Base-by-base conservation (phyloP, 2,797 vertebrate species). In the Spinibarbus caldwelli region DNA sequence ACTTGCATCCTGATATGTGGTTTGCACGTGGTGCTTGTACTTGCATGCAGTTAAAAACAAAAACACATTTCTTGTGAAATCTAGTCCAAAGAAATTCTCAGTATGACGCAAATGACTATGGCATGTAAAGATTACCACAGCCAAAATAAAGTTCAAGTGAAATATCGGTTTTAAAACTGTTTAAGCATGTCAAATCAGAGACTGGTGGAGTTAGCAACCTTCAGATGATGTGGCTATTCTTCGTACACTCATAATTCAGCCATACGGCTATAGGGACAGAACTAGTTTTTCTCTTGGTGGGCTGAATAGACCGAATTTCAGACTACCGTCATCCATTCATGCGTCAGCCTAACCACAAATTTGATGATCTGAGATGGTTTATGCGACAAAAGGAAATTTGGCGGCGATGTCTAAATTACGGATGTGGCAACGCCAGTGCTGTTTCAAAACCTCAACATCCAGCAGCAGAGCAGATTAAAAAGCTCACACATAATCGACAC, bases 401-500 rank as follows among this genome's bases (percentile, higher is more conserved):
- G 49, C 5, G 0, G 38, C 9, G 15, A 34, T 36, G 21, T 59
- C 76, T 62, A 62, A 15, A 47, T 85, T 71, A 78, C 49, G 76
- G 83, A 85, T 85, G 83, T 78, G 83, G 66, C 75, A 71, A 59
- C 26, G 5, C 59, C 21, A 85, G 31, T 19, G 70, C 49, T 19
- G 47, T 71, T 71, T 62, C 7, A 78, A 85, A 85, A 79, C 83
- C 75, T 79, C 26, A 84, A 78, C 64, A 78, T n/a, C n/a, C n/a
- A n/a, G n/a, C n/a, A n/a, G n/a, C n/a, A n/a, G n/a, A 68, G 36
- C 43, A 26, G 23, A 68, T 57, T 71, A 70, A 77, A 54, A 38
- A 29, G 45, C 23, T 67, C 31, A 77, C 34, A 54, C 59, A 21
- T 75, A 67, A 77, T 83, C 11, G 5, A 41, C 54, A 76, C 17